Evolutionary conservation across 30 jellyfish, hydroid and myxozoan species (phyloP).

Genomic region (Clytia hemisphaerica): DNA sequence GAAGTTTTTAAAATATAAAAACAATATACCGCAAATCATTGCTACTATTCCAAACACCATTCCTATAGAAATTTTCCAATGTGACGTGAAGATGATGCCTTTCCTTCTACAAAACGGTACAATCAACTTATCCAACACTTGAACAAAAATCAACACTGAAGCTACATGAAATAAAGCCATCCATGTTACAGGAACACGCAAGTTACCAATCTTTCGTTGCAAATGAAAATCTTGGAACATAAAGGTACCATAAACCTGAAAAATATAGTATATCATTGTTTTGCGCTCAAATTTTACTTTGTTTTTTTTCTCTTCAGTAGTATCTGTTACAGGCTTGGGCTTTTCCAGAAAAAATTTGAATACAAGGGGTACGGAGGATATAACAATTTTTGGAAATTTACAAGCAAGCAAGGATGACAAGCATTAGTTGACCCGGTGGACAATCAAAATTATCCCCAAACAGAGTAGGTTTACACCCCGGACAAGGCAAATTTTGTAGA

Average conservation of each 20-base stretch:
- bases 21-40: constrained; percentile 61
- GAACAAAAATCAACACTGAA: constrained; percentile 43
- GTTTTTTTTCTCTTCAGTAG: not conserved
- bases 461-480: no score
- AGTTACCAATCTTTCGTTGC: constrained; percentile 39
- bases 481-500: no score
- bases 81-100: constrained; percentile 27
- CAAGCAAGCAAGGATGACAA: no score
- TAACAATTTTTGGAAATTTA: no score
- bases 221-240: constrained; percentile 68
- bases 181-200: constrained; percentile 68
- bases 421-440: no score
- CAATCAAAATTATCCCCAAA: no score
- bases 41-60: constrained; percentile 43
- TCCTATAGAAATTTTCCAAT: constrained; percentile 64
- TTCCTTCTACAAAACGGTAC: constrained; percentile 38
- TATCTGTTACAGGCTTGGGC: no score
- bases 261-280: not conserved
- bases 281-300: not conserved
- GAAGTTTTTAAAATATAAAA: no score
- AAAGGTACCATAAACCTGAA: constrained; percentile 60
- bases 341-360: no score
- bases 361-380: no score
- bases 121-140: constrained; percentile 38
- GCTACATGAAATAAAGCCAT: constrained; percentile 36